A percentile compares a stretch with the other conserved stretches of the same genome.
Evolutionary conservation across 2,113 vertebrate genomes (phyloP).

Genomic region (Bettongia penicillata): DNA sequence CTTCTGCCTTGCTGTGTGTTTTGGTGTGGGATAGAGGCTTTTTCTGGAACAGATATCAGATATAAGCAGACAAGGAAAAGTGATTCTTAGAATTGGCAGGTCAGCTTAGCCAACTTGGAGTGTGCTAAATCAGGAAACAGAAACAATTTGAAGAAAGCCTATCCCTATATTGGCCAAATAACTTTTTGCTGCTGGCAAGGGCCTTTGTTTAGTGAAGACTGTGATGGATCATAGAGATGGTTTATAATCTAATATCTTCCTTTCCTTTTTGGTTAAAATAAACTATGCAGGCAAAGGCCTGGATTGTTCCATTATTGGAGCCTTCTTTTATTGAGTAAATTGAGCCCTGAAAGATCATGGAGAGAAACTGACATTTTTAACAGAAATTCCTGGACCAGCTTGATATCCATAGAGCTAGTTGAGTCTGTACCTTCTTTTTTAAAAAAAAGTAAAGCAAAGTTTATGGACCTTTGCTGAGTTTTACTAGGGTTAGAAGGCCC

Average conservation of each 20-base stretch:
- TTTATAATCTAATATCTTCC: conserved; percentile 42
- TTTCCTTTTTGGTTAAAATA: conserved; percentile 38
- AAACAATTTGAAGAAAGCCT: background rate
- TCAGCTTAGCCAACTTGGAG: background rate
- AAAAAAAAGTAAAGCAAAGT: conserved; percentile 73
- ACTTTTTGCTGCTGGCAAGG: background rate
- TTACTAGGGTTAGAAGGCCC: conserved; percentile 72
- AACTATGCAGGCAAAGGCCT: background rate
- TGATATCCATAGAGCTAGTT: conserved; percentile 43
- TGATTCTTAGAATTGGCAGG: background rate
- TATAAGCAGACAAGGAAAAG: background rate
- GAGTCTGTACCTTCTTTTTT: conserved; percentile 55
- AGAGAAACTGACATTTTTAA: background rate
- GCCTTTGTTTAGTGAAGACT: background rate
- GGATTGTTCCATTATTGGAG: background rate
- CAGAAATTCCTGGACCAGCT: background rate
- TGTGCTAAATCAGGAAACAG: background rate
- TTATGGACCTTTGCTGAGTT: conserved; percentile 68
- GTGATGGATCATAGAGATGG: background rate
- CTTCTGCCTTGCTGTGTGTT: background rate
- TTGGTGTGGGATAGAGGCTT: background rate
- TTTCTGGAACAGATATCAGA: background rate
- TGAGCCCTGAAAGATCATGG: background rate
- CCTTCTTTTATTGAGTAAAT: background rate
- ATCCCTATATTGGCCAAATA: background rate